These are phyloP conservation scores for Castor canadensis DNA, from an alignment of 2,113 vertebrate genomes.

Conservation along the genomic window DNA sequence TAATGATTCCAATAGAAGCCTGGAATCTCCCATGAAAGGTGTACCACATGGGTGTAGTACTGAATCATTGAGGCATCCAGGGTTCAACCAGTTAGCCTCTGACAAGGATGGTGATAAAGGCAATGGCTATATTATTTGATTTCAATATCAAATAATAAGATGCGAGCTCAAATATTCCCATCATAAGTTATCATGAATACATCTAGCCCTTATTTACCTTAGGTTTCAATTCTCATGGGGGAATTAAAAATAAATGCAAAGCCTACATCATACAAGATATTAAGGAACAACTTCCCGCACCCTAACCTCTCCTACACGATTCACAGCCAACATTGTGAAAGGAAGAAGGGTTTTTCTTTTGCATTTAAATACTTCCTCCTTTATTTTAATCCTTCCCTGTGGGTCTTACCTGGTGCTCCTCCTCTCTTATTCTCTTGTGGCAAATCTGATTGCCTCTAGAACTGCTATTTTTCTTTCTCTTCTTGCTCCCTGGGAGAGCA, in stretches of 20 bases:
- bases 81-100: too few species aligned
- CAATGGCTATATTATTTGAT: neutral
- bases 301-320: neutral
- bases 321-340: neutral
- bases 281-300: neutral
- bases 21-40: neutral
- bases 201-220: neutral
- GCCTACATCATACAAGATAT: neutral
- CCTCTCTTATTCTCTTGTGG: neutral
- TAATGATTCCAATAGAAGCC: neutral
- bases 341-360: neutral
- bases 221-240: neutral
- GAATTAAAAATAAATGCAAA: constrained; percentile 2
- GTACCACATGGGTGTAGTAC: fast-evolving
- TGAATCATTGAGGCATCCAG: neutral
- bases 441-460: neutral
- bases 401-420: fast-evolving
- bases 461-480: neutral
- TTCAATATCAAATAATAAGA: neutral
- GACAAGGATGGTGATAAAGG: neutral
- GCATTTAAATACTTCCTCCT: neutral
- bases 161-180: neutral
- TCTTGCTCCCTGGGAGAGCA: neutral
- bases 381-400: neutral
- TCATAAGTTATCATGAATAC: neutral